phyloP scores from a whole-genome alignment of 2,797 vertebrate genomes.

The Fratercula arctica region DNA sequence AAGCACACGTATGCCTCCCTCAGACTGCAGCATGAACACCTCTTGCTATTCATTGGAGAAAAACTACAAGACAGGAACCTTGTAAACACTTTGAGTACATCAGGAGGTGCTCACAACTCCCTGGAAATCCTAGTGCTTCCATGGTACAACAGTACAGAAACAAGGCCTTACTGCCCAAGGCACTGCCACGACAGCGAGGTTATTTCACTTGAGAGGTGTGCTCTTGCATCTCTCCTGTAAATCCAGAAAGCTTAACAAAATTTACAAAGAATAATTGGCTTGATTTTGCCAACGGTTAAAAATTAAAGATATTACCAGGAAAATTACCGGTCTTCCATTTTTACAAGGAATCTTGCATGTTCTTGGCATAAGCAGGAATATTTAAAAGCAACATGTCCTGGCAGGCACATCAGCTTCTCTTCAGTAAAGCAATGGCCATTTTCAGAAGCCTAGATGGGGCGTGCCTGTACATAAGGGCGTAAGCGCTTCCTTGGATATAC shows the following conservation, averaged over 20 bases:
- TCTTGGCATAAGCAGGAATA: background rate
- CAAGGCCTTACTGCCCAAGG: background rate
- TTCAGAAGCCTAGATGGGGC: background rate
- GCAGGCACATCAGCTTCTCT: background rate
- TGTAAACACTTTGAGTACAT: background rate
- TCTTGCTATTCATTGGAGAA: background rate
- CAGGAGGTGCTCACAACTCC: background rate
- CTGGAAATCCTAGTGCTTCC: background rate
- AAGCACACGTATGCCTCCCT: background rate
- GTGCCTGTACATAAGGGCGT: background rate
- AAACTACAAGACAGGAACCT: background rate
- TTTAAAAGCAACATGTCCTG: background rate
- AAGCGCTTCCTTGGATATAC: background rate
- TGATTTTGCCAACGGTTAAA: background rate
- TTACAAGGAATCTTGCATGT: background rate
- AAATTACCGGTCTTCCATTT: background rate
- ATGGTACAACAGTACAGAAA: background rate
- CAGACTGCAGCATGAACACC: background rate
- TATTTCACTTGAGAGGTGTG: background rate
- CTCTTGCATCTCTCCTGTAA: background rate
- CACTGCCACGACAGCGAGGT: background rate
- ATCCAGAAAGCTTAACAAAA: background rate
- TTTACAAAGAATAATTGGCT: background rate
- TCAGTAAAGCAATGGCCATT: background rate
- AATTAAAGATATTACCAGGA: background rate